Conservation (phyloP, 2,888 invertebrate genomes). For the Margaritifera margaritifera region DNA sequence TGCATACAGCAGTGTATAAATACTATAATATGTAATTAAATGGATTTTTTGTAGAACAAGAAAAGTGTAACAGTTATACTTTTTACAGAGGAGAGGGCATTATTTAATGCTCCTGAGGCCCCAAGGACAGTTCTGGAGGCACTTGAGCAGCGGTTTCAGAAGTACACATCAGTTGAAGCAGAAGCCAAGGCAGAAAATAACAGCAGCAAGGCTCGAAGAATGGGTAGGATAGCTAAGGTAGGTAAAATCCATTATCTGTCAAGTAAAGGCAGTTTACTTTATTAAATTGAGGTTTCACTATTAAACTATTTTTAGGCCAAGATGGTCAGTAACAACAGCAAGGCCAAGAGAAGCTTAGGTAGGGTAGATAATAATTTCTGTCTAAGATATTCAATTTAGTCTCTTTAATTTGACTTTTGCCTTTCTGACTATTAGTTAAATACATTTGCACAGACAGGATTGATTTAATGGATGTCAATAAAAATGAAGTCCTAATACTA, state of each 20-base stretch:
- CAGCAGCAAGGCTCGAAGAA: constrained; percentile 87
- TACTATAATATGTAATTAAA: neutral
- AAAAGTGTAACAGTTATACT: too few species aligned
- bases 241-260: constrained; percentile 5
- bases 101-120: constrained; percentile 72
- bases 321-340: too few species aligned
- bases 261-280: neutral
- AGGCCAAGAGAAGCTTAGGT: too few species aligned
- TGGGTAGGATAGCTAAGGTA: constrained; percentile 89
- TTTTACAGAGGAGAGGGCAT: constrained; percentile 56
- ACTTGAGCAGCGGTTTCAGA: constrained; percentile 85
- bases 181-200: constrained; percentile 84
- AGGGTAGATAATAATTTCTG: too few species aligned
- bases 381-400: too few species aligned
- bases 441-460: too few species aligned
- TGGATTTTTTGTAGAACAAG: too few species aligned
- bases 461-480: neutral
- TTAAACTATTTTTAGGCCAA: neutral
- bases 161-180: constrained; percentile 83
- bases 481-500: neutral
- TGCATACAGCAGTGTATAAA: constrained; percentile 1
- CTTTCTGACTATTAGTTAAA: too few species aligned
- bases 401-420: too few species aligned
- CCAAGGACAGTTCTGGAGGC: constrained; percentile 81
- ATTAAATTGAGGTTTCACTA: neutral